Conservation (phyloP, 1,140 invertebrate genomes). For the Drosophila leontia region DNA sequence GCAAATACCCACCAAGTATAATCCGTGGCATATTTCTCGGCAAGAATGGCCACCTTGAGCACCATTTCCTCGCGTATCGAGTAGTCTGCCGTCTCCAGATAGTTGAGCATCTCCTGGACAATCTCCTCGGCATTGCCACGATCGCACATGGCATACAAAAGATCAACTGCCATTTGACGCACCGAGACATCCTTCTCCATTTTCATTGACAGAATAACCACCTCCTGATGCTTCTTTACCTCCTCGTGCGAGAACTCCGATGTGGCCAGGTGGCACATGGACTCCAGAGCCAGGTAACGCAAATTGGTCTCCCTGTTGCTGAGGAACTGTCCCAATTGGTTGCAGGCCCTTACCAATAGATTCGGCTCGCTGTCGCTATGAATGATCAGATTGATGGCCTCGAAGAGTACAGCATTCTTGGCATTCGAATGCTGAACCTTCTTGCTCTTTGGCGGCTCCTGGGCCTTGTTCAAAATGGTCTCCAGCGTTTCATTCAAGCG, state of each 20-base stretch:
- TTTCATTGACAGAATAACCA: conserved; percentile 99
- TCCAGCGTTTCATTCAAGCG: conserved; percentile 99
- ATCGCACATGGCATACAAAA: conserved; percentile 99
- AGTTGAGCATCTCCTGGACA: conserved; percentile 99
- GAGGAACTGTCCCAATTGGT: conserved; percentile 99
- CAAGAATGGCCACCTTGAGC: conserved; percentile 99
- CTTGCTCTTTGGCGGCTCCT: conserved; percentile 99
- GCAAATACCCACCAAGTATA: conserved; percentile 93
- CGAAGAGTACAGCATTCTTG: conserved; percentile 99
- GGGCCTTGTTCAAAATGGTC: conserved; percentile 99
- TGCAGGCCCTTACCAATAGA: conserved; percentile 98
- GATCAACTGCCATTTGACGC: conserved; percentile 98
- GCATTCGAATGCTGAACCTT: conserved; percentile 99
- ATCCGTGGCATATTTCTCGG: conserved; percentile 99
- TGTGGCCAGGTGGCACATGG: conserved; percentile 99
- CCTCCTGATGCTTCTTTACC: conserved; percentile 99
- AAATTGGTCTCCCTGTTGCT: conserved; percentile 99
- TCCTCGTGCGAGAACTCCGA: conserved; percentile 99
- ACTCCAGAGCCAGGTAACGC: conserved; percentile 98
- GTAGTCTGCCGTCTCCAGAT: conserved; percentile 99
- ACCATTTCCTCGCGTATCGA: conserved; percentile 99
- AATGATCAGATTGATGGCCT: conserved; percentile 99
- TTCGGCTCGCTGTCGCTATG: conserved; percentile 99
- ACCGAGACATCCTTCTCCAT: conserved; percentile 99
- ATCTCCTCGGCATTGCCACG: conserved; percentile 99